phyloP scores from a whole-genome alignment of 2,888 invertebrate species.

The Aporophyla lueneburgensis region DNA sequence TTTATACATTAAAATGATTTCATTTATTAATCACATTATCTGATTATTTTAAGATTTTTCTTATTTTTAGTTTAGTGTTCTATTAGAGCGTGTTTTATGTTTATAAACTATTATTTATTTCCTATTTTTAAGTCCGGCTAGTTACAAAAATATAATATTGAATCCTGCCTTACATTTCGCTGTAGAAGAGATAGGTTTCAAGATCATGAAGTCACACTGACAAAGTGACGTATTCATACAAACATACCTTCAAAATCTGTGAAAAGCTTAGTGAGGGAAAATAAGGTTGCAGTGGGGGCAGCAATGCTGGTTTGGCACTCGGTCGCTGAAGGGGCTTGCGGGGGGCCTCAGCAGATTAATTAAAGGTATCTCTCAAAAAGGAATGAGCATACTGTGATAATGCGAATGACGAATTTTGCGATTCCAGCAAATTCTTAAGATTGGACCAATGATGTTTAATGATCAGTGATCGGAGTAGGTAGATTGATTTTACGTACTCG shows the following conservation, averaged over 20 bases:
- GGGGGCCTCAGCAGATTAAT: slow-evolving; percentile 5
- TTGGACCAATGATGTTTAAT: not conserved
- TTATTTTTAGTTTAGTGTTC: too few species aligned
- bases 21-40: too few species aligned
- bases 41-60: too few species aligned
- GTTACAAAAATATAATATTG: too few species aligned
- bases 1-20: too few species aligned
- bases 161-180: not conserved
- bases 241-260: slow-evolving; percentile 1
- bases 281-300: not conserved
- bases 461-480: too few species aligned
- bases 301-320: not conserved
- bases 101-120: too few species aligned
- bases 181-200: not conserved
- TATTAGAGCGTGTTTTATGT: too few species aligned
- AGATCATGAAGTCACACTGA: not conserved
- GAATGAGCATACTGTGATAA: not conserved
- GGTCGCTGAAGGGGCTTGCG: not conserved
- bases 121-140: too few species aligned
- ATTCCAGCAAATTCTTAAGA: not conserved
- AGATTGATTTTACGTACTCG: too few species aligned
- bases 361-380: not conserved
- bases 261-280: not conserved
- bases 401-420: not conserved
- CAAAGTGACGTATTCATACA: not conserved